Evolutionary conservation across 2,797 vertebrate species (phyloP).

Genomic region (Helarctos malayanus): DNA sequence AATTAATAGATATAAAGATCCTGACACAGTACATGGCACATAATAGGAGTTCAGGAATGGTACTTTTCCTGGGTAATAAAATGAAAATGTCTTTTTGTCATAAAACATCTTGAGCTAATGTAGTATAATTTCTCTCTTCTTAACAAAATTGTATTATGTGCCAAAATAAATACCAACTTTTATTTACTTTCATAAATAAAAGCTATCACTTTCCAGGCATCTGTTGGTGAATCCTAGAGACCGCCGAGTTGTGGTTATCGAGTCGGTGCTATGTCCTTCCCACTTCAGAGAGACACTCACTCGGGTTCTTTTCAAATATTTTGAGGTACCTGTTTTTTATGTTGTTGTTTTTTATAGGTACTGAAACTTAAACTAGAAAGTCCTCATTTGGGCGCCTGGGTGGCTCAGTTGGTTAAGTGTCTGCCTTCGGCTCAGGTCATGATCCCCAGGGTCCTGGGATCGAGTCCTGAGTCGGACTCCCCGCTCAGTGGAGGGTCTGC

Average conservation of each 20-base stretch:
- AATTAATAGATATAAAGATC: background rate
- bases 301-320: slow-evolving; percentile 98
- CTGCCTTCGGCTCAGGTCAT: too few relatives aligned
- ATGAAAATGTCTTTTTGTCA: slow-evolving; percentile 11
- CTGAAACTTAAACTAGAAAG: slow-evolving; percentile 39
- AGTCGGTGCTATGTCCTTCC: slow-evolving; percentile 97
- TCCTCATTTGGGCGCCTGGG: background rate
- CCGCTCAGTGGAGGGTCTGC: too few relatives aligned
- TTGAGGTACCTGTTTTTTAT: slow-evolving; percentile 93
- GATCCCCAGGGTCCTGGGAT: too few relatives aligned
- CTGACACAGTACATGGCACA: background rate
- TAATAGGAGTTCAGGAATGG: background rate
- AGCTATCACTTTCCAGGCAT: slow-evolving; percentile 90
- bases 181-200: slow-evolving; percentile 36
- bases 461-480: too few relatives aligned
- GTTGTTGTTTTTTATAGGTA: background rate
- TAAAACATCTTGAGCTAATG: slow-evolving; percentile 18
- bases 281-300: slow-evolving; percentile 99
- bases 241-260: slow-evolving; percentile 97
- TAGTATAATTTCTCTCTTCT: slow-evolving; percentile 23
- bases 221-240: slow-evolving; percentile 98
- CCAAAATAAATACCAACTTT: slow-evolving; percentile 41
- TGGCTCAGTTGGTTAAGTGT: too few relatives aligned
- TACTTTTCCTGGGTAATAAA: background rate
- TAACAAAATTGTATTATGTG: slow-evolving; percentile 23